Conservation (phyloP, 2,797 vertebrate genomes). For the Coregonus sp. region DNA sequence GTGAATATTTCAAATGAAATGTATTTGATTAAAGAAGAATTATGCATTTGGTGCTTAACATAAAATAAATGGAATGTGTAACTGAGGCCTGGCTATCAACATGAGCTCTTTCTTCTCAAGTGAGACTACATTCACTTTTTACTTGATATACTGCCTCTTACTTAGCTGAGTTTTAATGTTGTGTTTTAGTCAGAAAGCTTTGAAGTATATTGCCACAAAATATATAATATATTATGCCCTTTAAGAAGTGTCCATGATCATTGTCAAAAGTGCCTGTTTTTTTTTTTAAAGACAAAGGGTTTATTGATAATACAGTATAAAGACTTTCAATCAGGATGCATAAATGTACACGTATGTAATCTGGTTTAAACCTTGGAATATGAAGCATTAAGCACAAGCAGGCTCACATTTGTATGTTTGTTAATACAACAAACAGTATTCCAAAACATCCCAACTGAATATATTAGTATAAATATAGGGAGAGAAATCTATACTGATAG, state of each 20-base stretch:
- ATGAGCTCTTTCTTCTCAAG: neutral
- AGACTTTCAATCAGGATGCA: neutral
- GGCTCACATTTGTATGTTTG: constrained; percentile 15
- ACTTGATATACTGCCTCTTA: constrained; percentile 29
- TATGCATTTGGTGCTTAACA: too few relatives aligned
- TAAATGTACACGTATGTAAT: neutral
- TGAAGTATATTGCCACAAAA: constrained; percentile 40
- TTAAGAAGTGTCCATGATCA: constrained; percentile 35
- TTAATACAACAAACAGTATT: neutral
- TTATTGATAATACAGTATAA: neutral
- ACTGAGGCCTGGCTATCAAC: too few relatives aligned
- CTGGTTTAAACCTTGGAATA: constrained; percentile 19
- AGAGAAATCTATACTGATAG: neutral
- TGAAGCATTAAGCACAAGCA: constrained; percentile 8
- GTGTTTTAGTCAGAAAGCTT: constrained; percentile 33
- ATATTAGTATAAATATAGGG: neutral
- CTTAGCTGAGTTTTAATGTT: constrained; percentile 22
- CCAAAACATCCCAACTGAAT: neutral
- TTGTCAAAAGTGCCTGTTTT: constrained; percentile 40
- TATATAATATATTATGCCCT: constrained; percentile 22
- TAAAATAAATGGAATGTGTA: too few relatives aligned
- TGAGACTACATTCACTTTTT: neutral
- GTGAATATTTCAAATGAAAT: too few relatives aligned
- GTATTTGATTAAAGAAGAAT: too few relatives aligned
- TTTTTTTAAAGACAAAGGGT: neutral